Evolutionary conservation across 1,140 invertebrate genomes (phyloP), one percentile per base, ranked within the genome.

Genomic region (Armadillidium nasatum): DNA sequence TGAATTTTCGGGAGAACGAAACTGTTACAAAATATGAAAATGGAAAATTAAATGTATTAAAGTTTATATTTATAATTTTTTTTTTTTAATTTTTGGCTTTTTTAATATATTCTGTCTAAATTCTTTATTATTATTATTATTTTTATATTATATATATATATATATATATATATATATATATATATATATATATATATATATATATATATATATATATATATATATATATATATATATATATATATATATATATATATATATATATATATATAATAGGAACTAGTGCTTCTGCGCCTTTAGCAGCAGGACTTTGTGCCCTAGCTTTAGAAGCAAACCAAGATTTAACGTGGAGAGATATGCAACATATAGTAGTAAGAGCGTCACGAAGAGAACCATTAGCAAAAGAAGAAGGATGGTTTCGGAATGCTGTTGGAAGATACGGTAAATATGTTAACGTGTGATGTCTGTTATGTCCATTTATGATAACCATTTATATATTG

Each of bases 341-440:
- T 45, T 86, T 99, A 43, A 97, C 95, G 0, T 99, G 97, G 97
- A 87, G 97, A 80, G 97, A 99, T 85, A 94, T 99, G 91, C 97
- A 99, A 84, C 96, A 98, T 85, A 88, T 99, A 78, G 95, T 98
- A 4, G 94, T 99, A 2, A 88, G 96, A 81, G 96, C 96, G 0
- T 96, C 95, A 15, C 87, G 92, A 72, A 89, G 93, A 2, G 88
- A 87, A 76, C 93, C 91, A 7, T 84, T 95, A 11, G 91, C 92
- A 82, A 93, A 93, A 84, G 94, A 95, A 84, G 85, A 85, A 54
- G 95, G 95, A 7, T 98, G 96, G 96, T 90, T 91, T 22, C 86
- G 91, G 10, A 98, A 97, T 83, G 95, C 95, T 2, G 74, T 77
- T 13, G 77, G 74, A 19, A 78, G 70, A 69, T 45, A 71, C 72